Conservation (phyloP, 2,113 vertebrate species). For the Myrmophylax atrothorax region DNA sequence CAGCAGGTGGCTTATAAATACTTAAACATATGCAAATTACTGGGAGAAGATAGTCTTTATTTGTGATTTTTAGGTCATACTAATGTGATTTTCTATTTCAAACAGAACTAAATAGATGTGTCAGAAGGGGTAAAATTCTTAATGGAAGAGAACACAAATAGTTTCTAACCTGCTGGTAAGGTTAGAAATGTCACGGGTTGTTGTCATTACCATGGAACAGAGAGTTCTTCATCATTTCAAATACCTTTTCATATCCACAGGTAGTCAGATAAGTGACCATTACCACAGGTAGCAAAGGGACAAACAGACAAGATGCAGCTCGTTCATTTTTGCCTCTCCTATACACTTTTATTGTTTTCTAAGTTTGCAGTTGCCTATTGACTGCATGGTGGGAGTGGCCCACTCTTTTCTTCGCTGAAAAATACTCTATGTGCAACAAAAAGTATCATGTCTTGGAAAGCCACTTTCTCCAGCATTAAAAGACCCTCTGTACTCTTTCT, state of each 20-base stretch:
- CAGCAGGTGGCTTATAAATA: constrained; percentile 86
- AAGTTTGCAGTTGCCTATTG: constrained; percentile 52
- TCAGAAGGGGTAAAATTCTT: constrained; percentile 85
- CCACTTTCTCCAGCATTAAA: not conserved
- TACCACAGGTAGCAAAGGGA: constrained; percentile 75
- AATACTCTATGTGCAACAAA: not conserved
- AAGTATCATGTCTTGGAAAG: not conserved
- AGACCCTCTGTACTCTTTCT: not conserved
- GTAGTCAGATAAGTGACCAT: constrained; percentile 82
- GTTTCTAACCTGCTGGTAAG: constrained; percentile 81
- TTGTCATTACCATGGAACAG: constrained; percentile 83
- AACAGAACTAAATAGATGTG: constrained; percentile 82
- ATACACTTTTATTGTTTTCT: constrained; percentile 45
- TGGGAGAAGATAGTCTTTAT: constrained; percentile 71
- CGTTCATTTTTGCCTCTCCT: constrained; percentile 56
- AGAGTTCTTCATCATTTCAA: constrained; percentile 84
- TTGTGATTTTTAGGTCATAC: constrained; percentile 81
- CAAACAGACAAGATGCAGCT: constrained; percentile 75
- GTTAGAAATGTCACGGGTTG: constrained; percentile 80
- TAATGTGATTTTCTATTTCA: constrained; percentile 81
- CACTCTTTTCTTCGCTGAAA: constrained; percentile 27
- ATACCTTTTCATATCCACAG: constrained; percentile 80
- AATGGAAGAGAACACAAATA: constrained; percentile 85
- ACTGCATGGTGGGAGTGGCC: not conserved
- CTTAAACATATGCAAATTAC: constrained; percentile 79